phyloP scores from a whole-genome alignment of 2,113 vertebrate species.

The Lichenostomus cassidix region DNA sequence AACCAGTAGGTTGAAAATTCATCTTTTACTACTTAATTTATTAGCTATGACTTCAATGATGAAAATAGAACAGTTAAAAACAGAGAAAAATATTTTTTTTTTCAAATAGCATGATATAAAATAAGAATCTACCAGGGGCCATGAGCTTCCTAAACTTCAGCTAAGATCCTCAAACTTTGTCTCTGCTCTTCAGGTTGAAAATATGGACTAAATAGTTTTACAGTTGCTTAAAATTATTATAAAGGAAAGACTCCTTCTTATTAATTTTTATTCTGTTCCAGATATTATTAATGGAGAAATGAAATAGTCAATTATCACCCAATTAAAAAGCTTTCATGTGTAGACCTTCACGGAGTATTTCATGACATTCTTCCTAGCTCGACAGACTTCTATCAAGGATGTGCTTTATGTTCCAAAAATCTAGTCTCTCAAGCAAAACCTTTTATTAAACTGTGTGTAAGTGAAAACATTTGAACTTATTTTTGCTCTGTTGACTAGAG shows the following conservation, averaged over 20 bases:
- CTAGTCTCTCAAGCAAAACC: not conserved
- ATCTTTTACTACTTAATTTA: slow-evolving; percentile 4
- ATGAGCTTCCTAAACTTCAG: not conserved
- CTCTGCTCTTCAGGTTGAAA: not conserved
- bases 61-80: not conserved
- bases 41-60: not conserved
- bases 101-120: not conserved
- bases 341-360: not conserved
- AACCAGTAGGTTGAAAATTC: not conserved
- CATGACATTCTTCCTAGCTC: not conserved
- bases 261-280: slow-evolving; percentile 22
- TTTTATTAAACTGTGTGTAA: not conserved
- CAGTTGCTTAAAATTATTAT: not conserved
- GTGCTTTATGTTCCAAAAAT: slow-evolving; percentile 20
- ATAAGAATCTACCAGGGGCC: not conserved
- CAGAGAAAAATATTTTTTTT: not conserved
- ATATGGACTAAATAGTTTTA: not conserved
- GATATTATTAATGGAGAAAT: not conserved
- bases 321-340: slow-evolving; percentile 23
- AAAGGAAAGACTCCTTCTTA: not conserved
- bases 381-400: not conserved
- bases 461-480: not conserved
- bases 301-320: slow-evolving; percentile 16
- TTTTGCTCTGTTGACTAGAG: slow-evolving; percentile 13
- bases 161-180: not conserved